These are phyloP conservation scores for Microctenopoma stevenorrisi DNA, from an alignment of 2,797 vertebrate species.

Conservation along the genomic window DNA sequence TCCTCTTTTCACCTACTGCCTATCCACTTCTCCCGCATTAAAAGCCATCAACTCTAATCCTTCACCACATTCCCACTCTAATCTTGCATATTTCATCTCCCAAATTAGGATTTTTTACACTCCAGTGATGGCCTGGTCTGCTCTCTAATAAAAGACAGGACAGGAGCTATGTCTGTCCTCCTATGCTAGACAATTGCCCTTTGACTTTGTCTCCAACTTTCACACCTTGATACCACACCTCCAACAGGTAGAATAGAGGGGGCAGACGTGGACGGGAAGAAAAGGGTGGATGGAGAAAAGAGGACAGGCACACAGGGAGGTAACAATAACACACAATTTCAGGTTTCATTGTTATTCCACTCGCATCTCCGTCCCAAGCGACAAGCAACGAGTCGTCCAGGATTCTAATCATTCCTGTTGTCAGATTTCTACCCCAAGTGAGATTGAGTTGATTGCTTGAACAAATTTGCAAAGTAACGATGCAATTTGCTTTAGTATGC, in stretches of 20 bases:
- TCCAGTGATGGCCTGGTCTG: constrained; percentile 31
- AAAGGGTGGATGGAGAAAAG: constrained; percentile 46
- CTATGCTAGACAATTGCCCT: constrained; percentile 56
- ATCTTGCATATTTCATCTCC: constrained; percentile 61
- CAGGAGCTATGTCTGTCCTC: constrained; percentile 44
- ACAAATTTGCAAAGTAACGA: constrained; percentile 85
- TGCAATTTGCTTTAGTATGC: constrained; percentile 75
- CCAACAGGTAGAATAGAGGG: constrained; percentile 44
- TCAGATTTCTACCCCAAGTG: constrained; percentile 77
- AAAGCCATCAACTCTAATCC: constrained; percentile 44
- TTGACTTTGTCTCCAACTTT: constrained; percentile 63
- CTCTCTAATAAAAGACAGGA: constrained; percentile 40
- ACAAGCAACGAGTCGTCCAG: constrained; percentile 62
- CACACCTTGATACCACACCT: constrained; percentile 67
- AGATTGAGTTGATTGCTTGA: constrained; percentile 83
- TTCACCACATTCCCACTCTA: constrained; percentile 32
- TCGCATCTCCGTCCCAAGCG: constrained; percentile 74
- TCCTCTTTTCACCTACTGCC: constrained; percentile 32
- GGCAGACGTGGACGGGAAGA: constrained; percentile 43
- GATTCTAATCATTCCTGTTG: constrained; percentile 83
- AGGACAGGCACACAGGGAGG: constrained; percentile 62
- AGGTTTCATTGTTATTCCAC: constrained; percentile 80
- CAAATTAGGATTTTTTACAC: constrained; percentile 44
- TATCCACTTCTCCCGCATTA: constrained; percentile 21
- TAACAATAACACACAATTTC: constrained; percentile 74